A percentile compares a stretch with the other conserved stretches of the same genome.
Conservation (phyloP, 2,888 invertebrate species). For the Blomia tropicalis region DNA sequence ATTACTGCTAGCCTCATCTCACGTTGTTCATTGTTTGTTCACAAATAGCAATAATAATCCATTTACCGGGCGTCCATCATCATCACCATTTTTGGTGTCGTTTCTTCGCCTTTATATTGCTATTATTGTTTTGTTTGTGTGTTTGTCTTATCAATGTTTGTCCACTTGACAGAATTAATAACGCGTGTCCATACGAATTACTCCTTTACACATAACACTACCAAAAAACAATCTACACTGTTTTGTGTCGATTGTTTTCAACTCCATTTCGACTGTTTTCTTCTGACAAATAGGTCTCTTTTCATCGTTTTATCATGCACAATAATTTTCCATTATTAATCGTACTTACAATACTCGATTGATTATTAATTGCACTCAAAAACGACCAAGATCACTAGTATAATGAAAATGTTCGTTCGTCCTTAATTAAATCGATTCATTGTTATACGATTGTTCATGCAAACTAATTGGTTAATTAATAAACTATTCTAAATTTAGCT, state of each 20-base stretch:
- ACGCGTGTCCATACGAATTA: not conserved
- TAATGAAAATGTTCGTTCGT: no score
- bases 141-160: not conserved
- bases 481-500: no score
- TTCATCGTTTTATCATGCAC: not conserved
- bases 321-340: not conserved
- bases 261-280: not conserved
- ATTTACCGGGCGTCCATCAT: no score
- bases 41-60: not conserved
- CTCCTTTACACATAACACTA: no score
- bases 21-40: not conserved
- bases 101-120: not conserved
- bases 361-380: not conserved
- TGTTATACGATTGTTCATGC: no score
- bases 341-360: no score
- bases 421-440: no score
- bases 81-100: no score
- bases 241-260: not conserved
- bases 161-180: constrained; percentile 10
- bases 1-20: not conserved
- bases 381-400: no score
- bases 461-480: constrained; percentile 7
- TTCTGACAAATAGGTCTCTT: not conserved
- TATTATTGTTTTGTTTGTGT: not conserved
- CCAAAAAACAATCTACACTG: no score